Evolutionary conservation across 2,888 invertebrate genomes (phyloP), one percentile per base, ranked within the genome.

Genomic region (Stenichneumon culpator): DNA sequence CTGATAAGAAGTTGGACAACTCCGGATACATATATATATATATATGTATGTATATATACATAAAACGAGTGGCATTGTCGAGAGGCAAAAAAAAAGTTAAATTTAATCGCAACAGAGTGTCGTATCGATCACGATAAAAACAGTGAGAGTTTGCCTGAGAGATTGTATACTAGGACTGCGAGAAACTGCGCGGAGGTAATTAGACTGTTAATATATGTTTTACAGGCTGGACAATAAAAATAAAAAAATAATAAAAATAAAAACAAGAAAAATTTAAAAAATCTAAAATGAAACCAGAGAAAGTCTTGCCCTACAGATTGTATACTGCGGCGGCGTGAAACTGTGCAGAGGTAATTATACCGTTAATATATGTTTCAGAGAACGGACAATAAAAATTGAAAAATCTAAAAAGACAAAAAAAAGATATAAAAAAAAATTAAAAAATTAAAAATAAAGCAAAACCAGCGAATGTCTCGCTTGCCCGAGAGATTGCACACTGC

Each of bases 1-100:
- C 79, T 68, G 85, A 85, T 85, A 85, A 85, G 60, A 79, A 82
- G 79, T 82, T 79, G 47, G 65, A 82, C 67, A 82, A 77, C 79
- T 77, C 44, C 16, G 39, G 22, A 19, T 11, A 57, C 5, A 69
- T 73, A 28, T 36, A 25, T 67, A 39, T 67, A 67, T 39, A 67
- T 67, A 36, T n/a, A 52, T 16, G 50, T 16, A 47, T 39, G 14
- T 28, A n/a, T 36, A 7, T 65, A 19, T 65, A 67, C n/a, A 22
- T 67, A 19, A n/a, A 36, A n/a, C 39, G 67, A 65, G 19, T 16
- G 39, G 16, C 65, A 70, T 79, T 65, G 70, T 67, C 47, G 36
- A 28, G 72, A 19, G 60, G 28, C n/a, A 65, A 65, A 65, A 67
- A 70, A 52, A 52, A 50, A 69, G 57, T 72, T 72, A 22, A 32